phyloP scores from a whole-genome alignment of 2,113 vertebrate species.

The Hippocampus comes region DNA sequence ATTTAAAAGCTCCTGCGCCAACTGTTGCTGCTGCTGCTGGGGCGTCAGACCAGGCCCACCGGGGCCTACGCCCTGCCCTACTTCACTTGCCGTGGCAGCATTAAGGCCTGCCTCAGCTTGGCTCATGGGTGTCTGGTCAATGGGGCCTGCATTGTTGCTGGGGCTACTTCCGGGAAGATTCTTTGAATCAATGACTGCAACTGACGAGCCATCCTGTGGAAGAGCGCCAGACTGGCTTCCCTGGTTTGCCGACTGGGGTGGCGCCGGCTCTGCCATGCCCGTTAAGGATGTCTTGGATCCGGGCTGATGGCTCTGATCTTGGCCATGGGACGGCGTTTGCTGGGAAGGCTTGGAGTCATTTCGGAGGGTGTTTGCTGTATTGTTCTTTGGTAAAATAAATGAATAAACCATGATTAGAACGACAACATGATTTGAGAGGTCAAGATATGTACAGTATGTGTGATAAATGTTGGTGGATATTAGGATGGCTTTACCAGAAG shows the following conservation, averaged over 20 bases:
- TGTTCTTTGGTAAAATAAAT: constrained; percentile 78
- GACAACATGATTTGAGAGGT: neutral
- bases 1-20: constrained; percentile 82
- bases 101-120: constrained; percentile 79
- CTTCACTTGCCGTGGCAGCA: constrained; percentile 54
- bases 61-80: constrained; percentile 54
- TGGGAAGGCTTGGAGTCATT: constrained; percentile 83
- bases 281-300: constrained; percentile 85
- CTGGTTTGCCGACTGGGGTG: constrained; percentile 65
- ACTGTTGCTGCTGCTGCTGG: constrained; percentile 78
- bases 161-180: constrained; percentile 81
- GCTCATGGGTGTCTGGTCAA: constrained; percentile 82
- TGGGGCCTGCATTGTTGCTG: constrained; percentile 71
- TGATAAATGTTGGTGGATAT: neutral
- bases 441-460: neutral
- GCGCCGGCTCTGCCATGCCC: constrained; percentile 79
- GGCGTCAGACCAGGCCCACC: constrained; percentile 66
- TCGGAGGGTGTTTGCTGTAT: constrained; percentile 79
- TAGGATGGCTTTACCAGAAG: constrained; percentile 78
- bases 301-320: constrained; percentile 89
- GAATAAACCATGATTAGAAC: constrained; percentile 8
- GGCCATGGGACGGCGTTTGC: constrained; percentile 71
- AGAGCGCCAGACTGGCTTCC: constrained; percentile 72
- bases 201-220: constrained; percentile 80
- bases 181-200: constrained; percentile 83